These are phyloP conservation scores for Drosophila emarginata DNA, from an alignment of 2,888 invertebrate genomes.

Conservation along the genomic window DNA sequence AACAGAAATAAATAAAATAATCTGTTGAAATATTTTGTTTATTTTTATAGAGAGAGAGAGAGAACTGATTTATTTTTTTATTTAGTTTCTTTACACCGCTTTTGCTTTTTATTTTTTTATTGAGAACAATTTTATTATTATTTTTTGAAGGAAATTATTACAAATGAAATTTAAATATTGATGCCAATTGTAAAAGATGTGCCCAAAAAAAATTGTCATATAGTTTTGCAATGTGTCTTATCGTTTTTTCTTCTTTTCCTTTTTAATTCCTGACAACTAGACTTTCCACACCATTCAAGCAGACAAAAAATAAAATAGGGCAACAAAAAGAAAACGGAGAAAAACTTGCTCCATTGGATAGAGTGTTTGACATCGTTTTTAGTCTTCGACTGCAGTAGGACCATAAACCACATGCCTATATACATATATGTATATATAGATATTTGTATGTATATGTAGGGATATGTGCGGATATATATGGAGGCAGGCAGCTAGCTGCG, in stretches of 20 bases:
- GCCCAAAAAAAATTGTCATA: conserved; percentile 16
- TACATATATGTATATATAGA: background rate
- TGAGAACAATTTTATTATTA: no score
- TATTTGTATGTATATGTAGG: no score
- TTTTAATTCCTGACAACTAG: background rate
- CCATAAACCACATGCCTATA: conserved; percentile 55
- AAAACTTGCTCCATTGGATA: background rate
- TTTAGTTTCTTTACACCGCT: no score
- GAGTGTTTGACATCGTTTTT: conserved; percentile 24
- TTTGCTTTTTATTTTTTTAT: no score
- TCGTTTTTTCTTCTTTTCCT: background rate
- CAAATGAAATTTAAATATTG: no score
- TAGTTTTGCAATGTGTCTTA: background rate
- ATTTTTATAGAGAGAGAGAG: no score
- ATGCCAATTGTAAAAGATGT: background rate
- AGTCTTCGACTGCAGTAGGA: conserved; percentile 26
- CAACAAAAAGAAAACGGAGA: background rate
- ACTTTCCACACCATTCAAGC: background rate
- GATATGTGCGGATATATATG: no score
- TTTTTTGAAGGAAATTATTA: no score
- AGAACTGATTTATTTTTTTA: no score
- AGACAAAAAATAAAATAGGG: background rate
- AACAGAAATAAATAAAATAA: no score
- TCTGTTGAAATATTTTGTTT: no score
- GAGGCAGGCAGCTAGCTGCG: conserved; percentile 4